Evolutionary conservation across 2,113 vertebrate species (phyloP), one percentile per base, ranked within the genome.

Genomic region (Micromys minutus): DNA sequence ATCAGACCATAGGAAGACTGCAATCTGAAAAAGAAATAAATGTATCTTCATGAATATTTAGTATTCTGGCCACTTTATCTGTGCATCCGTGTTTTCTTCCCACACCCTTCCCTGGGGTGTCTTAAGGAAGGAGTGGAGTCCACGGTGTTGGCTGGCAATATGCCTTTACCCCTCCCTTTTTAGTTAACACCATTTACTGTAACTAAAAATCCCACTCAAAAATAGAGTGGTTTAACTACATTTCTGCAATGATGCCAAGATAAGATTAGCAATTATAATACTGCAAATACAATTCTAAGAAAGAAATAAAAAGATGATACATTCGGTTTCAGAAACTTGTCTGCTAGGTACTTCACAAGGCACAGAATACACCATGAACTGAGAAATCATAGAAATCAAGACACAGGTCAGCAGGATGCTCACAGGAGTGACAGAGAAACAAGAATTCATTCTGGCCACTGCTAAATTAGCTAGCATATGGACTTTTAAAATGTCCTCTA

Each of bases 131-230:
- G 11, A 72, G 31, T 34, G 26, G 59, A n/a, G 57, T 13, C 22
- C 67, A 42, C 26, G 29, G 45, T 36, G 36, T 47, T 81, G 74
- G 24, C 29, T 76, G n/a, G 22, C 34, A 65, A 36, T 10, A 87
- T 36, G 83, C 3, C 15, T 52, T 72, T 3, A 77, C 36, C 10
- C 65, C 17, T 84, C 36, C 57, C 81, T 88, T 69, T 92, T 55
- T 39, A 42, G 11, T 19, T 36, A 36, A 84, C 13, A 47, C 24
- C 61, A 24, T 72, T 90, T 77, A 71, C 50, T 77, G 81, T 59
- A 63, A 94, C 16, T 24, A 93, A 86, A 89, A 47, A 88, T 87
- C 34, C 6, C 63, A 67, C 87, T 95, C 61, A 93, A 93, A 91
- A 90, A 13, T 7, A 87, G 57, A 90, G 45, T n/a, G 21, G 52